Evolutionary conservation across 2,888 invertebrate genomes (phyloP), one percentile per base, ranked within the genome.

Genomic region (Dryococelus australis): DNA sequence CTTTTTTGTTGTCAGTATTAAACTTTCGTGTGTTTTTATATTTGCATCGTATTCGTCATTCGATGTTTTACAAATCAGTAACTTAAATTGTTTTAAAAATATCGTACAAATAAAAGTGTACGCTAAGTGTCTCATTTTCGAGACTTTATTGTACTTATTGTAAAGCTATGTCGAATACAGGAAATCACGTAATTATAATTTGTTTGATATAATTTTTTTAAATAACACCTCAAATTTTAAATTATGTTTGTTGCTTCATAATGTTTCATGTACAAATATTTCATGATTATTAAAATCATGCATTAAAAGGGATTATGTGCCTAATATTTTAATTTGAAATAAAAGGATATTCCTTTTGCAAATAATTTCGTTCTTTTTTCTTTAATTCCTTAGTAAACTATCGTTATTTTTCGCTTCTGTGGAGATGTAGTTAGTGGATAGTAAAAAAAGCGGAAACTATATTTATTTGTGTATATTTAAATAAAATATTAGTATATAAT

Each of bases 261-360:
- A 65, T 16, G 1, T 65, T 65, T 47, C 10, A 20, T 65, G 65
- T n/a, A 65, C 4, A 24, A 65, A 65, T 65, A 20, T 65, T 65
- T 65, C 65, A 24, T 65, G 65, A 16, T n/a, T 65, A 16, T 65
- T n/a, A 20, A 12, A 20, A n/a, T 51, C 20, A 51, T 65, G 8
- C 8, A 20, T 10, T 65, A 12, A 9, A 65, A 65, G 24, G n/a
- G 20, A 65, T 65, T 65, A 0, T 65, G 10, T 65, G 65, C 65
- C 65, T 65, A 12, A 20, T 65, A 65, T 24, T 47, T 65, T 65
- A 12, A 24, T 65, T 8, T 65, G 20, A 65, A 65, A 65, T 65
- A 65, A 65, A 65, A 65, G 65, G 65, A 65, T n/a, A n/a, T 65
- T 65, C 65, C 20, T 65, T 65, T 65, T 65, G 65, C 65, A 65